A percentile compares a stretch with the other conserved stretches of the same genome.
Evolutionary conservation across 2,113 vertebrate species (phyloP).

Genomic region (Picathartes gymnocephalus): DNA sequence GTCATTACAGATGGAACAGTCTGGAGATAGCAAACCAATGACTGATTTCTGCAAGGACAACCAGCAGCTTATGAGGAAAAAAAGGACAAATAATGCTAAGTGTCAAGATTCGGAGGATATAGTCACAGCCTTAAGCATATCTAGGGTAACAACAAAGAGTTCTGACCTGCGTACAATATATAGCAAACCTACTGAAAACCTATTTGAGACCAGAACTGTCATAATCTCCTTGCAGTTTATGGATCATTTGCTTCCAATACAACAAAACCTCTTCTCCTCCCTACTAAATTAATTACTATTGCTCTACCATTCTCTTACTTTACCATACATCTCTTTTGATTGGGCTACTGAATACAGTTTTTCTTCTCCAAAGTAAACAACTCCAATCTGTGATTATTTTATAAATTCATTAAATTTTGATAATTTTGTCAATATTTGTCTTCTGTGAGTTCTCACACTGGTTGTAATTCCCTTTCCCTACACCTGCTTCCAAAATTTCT

Average conservation of each 20-base stretch:
- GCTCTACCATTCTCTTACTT: neutral
- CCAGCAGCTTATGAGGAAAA: neutral
- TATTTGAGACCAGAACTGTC: neutral
- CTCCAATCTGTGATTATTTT: neutral
- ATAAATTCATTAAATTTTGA: neutral
- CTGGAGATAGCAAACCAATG: neutral
- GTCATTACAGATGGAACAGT: neutral
- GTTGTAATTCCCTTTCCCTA: neutral
- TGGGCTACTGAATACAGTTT: neutral
- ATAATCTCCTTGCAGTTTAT: conserved; percentile 21
- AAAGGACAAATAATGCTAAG: neutral
- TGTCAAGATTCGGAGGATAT: rapidly evolving
- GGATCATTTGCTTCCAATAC: neutral
- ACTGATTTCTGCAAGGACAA: neutral
- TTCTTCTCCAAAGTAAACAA: neutral
- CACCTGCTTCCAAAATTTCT: neutral
- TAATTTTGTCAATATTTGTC: neutral
- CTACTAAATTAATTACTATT: neutral
- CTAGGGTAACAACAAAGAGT: neutral
- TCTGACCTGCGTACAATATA: neutral
- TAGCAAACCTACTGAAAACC: neutral
- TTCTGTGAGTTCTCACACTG: neutral
- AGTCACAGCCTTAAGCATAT: neutral
- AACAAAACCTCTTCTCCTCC: neutral
- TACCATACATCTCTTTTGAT: neutral